Conservation (phyloP, 2,113 vertebrate species). For the Calidris pygmaea region DNA sequence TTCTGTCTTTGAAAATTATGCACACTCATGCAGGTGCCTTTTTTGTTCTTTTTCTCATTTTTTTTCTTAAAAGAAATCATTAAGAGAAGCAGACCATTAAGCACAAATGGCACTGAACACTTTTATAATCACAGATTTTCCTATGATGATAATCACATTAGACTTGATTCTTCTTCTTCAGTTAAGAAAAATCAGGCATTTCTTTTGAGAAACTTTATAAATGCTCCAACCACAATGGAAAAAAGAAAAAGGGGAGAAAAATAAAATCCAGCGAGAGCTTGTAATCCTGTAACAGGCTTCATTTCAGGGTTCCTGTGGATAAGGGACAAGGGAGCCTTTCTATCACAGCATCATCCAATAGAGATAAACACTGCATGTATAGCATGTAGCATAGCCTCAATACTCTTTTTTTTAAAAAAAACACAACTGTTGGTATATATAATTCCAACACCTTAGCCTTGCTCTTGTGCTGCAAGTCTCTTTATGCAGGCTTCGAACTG, state of each 20-base stretch:
- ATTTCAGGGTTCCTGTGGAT: neutral
- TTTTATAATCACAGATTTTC: neutral
- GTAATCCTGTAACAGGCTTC: neutral
- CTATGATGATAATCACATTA: neutral
- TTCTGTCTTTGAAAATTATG: neutral
- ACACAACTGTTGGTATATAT: neutral
- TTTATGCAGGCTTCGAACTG: neutral
- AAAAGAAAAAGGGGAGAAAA: neutral
- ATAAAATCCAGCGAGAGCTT: neutral
- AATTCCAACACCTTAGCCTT: neutral
- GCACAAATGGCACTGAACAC: neutral
- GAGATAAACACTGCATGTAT: accelerated
- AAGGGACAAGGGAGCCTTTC: neutral
- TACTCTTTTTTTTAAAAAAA: neutral
- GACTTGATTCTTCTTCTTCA: neutral
- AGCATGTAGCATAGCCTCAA: neutral
- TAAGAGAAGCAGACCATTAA: neutral
- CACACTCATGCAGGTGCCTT: neutral
- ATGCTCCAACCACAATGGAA: neutral
- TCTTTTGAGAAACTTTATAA: neutral
- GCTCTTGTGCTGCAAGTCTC: neutral
- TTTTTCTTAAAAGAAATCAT: neutral
- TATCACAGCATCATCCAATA: neutral
- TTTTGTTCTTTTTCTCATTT: neutral
- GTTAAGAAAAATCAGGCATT: neutral